Base-by-base conservation (phyloP, 1,140 invertebrate species). In the Asbolus verrucosus region DNA sequence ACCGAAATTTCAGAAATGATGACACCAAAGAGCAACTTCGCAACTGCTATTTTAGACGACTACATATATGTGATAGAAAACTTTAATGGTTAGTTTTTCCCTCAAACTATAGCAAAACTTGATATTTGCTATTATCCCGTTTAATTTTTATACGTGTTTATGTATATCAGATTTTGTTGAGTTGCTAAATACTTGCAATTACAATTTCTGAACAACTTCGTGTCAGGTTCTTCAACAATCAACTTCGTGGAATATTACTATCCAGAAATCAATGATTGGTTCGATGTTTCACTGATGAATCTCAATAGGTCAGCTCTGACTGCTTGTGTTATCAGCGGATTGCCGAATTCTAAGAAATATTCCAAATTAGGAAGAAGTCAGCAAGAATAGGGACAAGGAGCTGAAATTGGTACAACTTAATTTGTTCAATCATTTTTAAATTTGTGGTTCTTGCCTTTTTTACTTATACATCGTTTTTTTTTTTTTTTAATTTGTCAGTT, bases 21-120 rank as follows among this genome's bases (percentile, higher is more conserved):
- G 73, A 88, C 85, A 63, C 87, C 90, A 0, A 84, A 92, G 60
- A 92, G 91, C 78, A 94, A 93, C 76, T 93, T 93, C 76, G 90
- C 90, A 0, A 87, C 87, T 1, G 87, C 86, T 3, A 83, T 91
- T 41, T 77, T 90, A 14, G 89, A 91, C 73, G 87, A 88, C 65
- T 87, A 86, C 82, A 90, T 91, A 66, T 89, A 87, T 73, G 89
- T 87, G 8, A 88, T 91, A 54, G 92, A 91, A 24, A 91, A 91
- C 5, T 93, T 91, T 78, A 89, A 92, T 79, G 91, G 89, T 84
- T 46, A 70, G 67, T 69, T 9, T 19, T 33, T 6, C 19, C 15
- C 43, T 18, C 19, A 21, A 14, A 27, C 41, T 27, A n/a, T 21
- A 54, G 27, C 46, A 54, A 54, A 54, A 54, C 27, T 54, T 54